Base-by-base conservation (phyloP, 2,888 invertebrate genomes). In the Drosophila robusta region DNA sequence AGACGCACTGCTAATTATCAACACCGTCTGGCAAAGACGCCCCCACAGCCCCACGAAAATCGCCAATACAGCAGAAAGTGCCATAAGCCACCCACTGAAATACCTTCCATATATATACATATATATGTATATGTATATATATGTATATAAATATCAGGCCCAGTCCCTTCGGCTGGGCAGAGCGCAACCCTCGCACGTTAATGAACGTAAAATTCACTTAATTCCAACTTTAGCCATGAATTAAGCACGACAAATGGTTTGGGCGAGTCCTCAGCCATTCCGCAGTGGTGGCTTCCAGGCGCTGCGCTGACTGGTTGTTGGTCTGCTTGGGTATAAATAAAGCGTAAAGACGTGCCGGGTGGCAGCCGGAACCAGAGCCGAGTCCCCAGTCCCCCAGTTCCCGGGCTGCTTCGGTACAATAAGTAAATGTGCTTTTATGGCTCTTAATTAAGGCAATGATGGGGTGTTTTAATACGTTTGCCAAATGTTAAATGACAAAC, bases 371-470 rank as follows among this genome's bases (percentile, higher is more conserved):
- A 6, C 11, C 26, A n/a, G 32, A 22, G 7, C 32, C 11, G 36
- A 44, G 14, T 18, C 18, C 39, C 7, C 44, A 44, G 24, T n/a
- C n/a, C n/a, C n/a, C n/a, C n/a, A n/a, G n/a, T n/a, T n/a, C n/a
- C n/a, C n/a, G n/a, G n/a, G 24, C 39, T 42, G 56, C 49, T 42
- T 58, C 41, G 41, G 11, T 74, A 90, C 90, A 90, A 89, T 90
- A 89, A 89, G 90, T 90, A 91, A 91, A 91, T 91, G 91, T 89
- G 89, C 89, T 91, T 90, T 91, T 90, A 91, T 91, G 90, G 91
- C 90, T 91, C 91, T 91, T 91, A 91, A 91, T 91, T 91, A 91
- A 91, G 91, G 91, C 91, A 87, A 90, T 91, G 91, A 91, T 91
- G 90, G 91, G 91, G 91, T 90, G 91, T 90, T 91, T 90, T 91